Base-by-base conservation (phyloP, 2,888 invertebrate species). In the Chalcosyrphus nemorum region DNA sequence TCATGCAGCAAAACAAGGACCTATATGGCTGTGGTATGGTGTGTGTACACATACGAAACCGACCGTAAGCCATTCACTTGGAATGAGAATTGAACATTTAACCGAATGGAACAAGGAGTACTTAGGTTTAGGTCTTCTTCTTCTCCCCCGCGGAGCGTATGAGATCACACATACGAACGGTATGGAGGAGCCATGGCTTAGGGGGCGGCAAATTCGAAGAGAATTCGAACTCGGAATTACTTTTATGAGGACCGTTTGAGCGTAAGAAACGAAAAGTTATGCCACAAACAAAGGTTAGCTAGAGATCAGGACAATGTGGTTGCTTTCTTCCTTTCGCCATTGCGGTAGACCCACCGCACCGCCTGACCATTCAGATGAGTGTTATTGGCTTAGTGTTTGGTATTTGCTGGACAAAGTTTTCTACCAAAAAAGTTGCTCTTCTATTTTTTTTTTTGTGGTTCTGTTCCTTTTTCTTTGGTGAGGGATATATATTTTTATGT, bases 331-430 rank as follows among this genome's bases (percentile, higher is more conserved):
- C 47, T 38, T 50, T 27, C 13, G 54, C 4, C 5, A n/a, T 2
- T 17, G 17, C 52, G 52, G 9, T 27, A 15, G 11, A n/a, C 5
- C 3, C n/a, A 2, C 13, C 24, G n/a, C n/a, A n/a, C n/a, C n/a
- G n/a, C n/a, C n/a, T n/a, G 4, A 5, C 65, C 50, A 68, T 68
- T 56, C 27, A 24, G 27, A 7, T 43, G 32, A 75, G 41, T 70
- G 63, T 70, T 81, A 81, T 81, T 81, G 70, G 70, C 32, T 56
- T n/a, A n/a, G 57, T 81, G 76, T 76, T 81, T 81, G 68, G 56
- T 52, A 65, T 70, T 74, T 81, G n/a, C 35, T 27, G 54, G 45
- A 68, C 45, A 29, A 61, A 80, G 61, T 63, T 68, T 47, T 50
- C 17, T 76, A 27, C 17, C 68, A 27, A 15, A 13, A 70, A 63